These are phyloP conservation scores for Sarcophaga variegata DNA, from an alignment of 2,888 invertebrate genomes.

Conservation along the genomic window DNA sequence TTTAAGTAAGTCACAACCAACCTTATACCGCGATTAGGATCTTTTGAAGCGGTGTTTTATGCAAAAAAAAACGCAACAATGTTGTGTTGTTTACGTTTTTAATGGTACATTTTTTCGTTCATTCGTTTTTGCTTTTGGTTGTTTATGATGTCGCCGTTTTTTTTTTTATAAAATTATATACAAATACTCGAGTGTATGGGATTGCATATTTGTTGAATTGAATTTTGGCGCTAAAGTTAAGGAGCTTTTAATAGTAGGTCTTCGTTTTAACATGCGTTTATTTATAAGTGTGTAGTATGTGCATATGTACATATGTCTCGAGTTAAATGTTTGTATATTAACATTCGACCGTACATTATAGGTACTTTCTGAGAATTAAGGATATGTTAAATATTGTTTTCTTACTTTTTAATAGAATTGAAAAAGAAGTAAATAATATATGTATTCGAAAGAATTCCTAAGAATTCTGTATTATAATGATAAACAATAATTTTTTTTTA, in stretches of 20 bases:
- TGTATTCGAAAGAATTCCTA: background rate
- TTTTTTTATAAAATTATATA: too few relatives aligned
- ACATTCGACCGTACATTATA: too few relatives aligned
- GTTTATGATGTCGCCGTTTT: background rate
- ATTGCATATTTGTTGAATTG: conserved; percentile 15
- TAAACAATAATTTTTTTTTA: too few relatives aligned
- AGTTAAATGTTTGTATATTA: background rate
- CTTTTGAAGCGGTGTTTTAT: conserved; percentile 32
- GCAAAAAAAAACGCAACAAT: conserved; percentile 4
- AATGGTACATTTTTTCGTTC: conserved; percentile 32
- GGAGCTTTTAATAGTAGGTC: background rate
- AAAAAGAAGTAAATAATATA: conserved; percentile 11
- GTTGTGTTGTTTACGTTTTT: conserved; percentile 21
- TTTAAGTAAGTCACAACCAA: conserved; percentile 51
- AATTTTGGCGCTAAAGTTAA: conserved; percentile 40
- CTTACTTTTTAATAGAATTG: too few relatives aligned
- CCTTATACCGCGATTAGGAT: conserved; percentile 47
- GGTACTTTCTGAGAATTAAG: conserved; percentile 14
- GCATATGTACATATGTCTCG: background rate
- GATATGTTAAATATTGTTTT: conserved; percentile 31
- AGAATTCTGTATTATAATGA: background rate
- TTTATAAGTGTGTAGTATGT: background rate
- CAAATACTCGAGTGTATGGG: background rate
- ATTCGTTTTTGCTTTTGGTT: conserved; percentile 2
- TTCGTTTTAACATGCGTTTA: background rate